phyloP scores from a whole-genome alignment of 1,140 invertebrate genomes.

The Polypedilum pembai region DNA sequence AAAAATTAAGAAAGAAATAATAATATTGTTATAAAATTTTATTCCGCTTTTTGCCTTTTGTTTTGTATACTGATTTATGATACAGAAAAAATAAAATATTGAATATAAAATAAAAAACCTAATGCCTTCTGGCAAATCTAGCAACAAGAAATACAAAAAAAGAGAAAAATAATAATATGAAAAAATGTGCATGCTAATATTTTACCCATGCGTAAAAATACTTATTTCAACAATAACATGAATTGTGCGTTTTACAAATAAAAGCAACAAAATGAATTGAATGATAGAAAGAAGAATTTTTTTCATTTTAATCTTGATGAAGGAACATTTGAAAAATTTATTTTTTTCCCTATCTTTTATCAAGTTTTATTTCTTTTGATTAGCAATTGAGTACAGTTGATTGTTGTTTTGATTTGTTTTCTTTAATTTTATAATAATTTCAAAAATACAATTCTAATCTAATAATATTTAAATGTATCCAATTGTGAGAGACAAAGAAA shows the following conservation, averaged over 20 bases:
- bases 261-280: too few species aligned
- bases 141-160: neutral
- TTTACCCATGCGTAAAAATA: constrained; percentile 23
- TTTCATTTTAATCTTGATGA: neutral
- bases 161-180: constrained; percentile 22
- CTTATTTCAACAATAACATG: constrained; percentile 25
- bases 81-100: constrained; percentile 24
- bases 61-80: constrained; percentile 22
- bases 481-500: too few species aligned
- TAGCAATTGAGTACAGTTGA: neutral
- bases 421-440: too few species aligned
- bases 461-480: too few species aligned
- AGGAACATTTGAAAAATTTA: neutral
- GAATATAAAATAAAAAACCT: constrained; percentile 1
- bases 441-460: too few species aligned
- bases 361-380: constrained; percentile 8
- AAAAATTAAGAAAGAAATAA: neutral
- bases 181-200: constrained; percentile 24
- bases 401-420: neutral
- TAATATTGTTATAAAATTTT: constrained; percentile 22
- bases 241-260: constrained; percentile 15
- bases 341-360: neutral
- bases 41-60: neutral
- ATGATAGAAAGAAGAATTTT: too few species aligned
- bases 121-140: constrained; percentile 1